A percentile compares a stretch with the other conserved stretches of the same genome.
These are phyloP conservation scores for Athene noctua DNA, from an alignment of 2,113 vertebrate genomes.

Conservation along the genomic window DNA sequence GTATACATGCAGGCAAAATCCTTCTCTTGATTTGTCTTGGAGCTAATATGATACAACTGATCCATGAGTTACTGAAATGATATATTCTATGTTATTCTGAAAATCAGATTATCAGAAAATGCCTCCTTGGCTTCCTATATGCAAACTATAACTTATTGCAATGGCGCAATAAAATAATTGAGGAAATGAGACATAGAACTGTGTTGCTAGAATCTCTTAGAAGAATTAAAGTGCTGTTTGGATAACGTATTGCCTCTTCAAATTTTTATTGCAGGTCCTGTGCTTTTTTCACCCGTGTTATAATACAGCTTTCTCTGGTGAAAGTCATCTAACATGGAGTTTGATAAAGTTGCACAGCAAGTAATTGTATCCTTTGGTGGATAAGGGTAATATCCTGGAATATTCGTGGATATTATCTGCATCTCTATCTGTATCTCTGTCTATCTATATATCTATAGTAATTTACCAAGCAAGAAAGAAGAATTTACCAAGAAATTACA, in stretches of 20 bases:
- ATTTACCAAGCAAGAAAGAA: neutral
- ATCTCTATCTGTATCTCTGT: neutral
- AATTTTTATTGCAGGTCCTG: neutral
- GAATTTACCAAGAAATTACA: neutral
- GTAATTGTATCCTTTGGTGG: neutral
- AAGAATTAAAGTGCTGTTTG: neutral
- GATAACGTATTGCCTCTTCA: neutral
- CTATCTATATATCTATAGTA: neutral
- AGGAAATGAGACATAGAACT: neutral
- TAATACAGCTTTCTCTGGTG: neutral
- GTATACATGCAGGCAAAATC: neutral
- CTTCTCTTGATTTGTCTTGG: neutral
- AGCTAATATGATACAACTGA: neutral
- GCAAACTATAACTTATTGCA: neutral
- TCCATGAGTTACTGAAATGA: neutral
- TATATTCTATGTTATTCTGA: neutral
- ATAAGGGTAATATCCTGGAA: neutral
- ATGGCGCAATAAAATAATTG: neutral
- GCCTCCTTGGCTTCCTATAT: neutral
- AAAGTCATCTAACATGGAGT: neutral
- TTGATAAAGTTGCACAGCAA: neutral
- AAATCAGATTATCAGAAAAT: neutral
- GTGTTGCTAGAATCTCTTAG: neutral
- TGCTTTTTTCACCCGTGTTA: rapidly evolving
- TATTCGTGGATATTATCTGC: neutral